phyloP scores from a whole-genome alignment of 2,888 invertebrate species.

The Agrochola lota region DNA sequence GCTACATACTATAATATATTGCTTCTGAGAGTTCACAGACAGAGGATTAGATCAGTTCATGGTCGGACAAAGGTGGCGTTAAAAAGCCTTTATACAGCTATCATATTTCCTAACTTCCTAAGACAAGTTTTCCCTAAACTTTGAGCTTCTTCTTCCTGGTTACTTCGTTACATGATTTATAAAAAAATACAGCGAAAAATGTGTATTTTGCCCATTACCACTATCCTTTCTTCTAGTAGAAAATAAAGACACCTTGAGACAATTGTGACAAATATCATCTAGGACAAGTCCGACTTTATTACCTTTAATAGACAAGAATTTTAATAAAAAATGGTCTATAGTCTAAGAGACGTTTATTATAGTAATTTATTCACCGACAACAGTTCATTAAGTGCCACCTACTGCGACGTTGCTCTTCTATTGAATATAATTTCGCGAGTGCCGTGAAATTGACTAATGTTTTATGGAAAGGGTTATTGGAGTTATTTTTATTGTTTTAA shows the following conservation, averaged over 20 bases:
- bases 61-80: not conserved
- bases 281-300: slow-evolving; percentile 4
- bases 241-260: slow-evolving; percentile 6
- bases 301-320: not conserved
- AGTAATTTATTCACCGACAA: slow-evolving; percentile 48
- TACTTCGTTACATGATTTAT: not conserved
- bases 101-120: not conserved
- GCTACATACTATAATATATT: slow-evolving; percentile 5
- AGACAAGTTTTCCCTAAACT: not conserved
- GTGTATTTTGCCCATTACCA: not conserved
- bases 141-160: not conserved
- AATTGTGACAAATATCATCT: slow-evolving; percentile 13
- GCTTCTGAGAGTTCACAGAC: slow-evolving; percentile 17
- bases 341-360: slow-evolving; percentile 16
- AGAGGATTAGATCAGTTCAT: slow-evolving; percentile 2
- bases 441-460: slow-evolving; percentile 52
- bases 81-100: not conserved
- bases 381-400: slow-evolving; percentile 46
- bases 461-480: slow-evolving; percentile 23
- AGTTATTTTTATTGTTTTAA: slow-evolving; percentile 12
- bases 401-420: slow-evolving; percentile 39
- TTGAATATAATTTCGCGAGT: slow-evolving; percentile 39
- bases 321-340: slow-evolving; percentile 11
- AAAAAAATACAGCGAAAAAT: not conserved
- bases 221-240: not conserved